Conservation (phyloP, 2,113 vertebrate species). For the Sander vitreus region DNA sequence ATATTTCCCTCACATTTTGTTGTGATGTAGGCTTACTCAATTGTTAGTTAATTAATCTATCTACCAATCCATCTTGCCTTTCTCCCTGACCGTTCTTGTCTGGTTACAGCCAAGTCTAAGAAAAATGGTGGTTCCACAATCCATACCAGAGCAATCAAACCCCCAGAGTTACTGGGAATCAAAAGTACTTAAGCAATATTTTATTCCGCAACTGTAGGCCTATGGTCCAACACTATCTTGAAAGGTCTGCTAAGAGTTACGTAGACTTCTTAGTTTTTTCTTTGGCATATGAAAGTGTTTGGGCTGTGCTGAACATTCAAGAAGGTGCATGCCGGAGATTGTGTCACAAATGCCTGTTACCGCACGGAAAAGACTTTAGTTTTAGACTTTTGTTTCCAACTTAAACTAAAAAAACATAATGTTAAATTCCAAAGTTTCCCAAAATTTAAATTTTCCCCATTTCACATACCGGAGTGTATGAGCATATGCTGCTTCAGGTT, state of each 20-base stretch:
- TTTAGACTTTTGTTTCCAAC: not conserved
- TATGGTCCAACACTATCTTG: too few species aligned
- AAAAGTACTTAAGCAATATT: too few species aligned
- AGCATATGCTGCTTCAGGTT: constrained; percentile 99
- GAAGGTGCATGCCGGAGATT: not conserved
- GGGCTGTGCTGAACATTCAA: not conserved
- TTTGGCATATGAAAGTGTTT: too few species aligned
- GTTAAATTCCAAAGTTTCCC: not conserved
- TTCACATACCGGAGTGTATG: constrained; percentile 95
- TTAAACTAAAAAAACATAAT: not conserved
- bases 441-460: not conserved
- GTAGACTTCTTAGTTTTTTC: too few species aligned
- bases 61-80: not conserved
- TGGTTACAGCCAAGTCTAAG: not conserved
- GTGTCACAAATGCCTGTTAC: not conserved
- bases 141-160: too few species aligned
- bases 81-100: not conserved
- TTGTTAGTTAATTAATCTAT: not conserved
- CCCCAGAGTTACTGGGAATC: too few species aligned
- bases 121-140: too few species aligned
- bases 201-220: too few species aligned
- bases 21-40: too few species aligned
- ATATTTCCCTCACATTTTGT: not conserved
- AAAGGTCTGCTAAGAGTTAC: too few species aligned
- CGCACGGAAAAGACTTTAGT: not conserved